Conservation (phyloP, 2,113 vertebrate genomes). For the Cathartes aura region DNA sequence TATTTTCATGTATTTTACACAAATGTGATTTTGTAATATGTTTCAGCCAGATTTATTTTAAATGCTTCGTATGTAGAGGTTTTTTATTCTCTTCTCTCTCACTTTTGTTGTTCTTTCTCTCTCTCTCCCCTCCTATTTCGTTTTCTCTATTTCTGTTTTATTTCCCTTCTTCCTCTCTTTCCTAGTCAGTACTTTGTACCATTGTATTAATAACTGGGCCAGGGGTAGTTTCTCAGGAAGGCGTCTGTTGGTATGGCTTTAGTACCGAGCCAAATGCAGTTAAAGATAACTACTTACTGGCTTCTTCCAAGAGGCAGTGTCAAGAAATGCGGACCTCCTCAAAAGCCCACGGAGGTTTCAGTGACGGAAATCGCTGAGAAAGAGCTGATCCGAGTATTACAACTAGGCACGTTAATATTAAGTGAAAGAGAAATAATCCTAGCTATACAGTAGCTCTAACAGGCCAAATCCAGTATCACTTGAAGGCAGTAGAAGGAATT, state of each 20-base stretch:
- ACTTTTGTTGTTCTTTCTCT: background rate
- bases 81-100: slow-evolving; percentile 54
- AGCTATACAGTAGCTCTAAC: slow-evolving; percentile 60
- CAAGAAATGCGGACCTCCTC: slow-evolving; percentile 22
- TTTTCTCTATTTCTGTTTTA: background rate
- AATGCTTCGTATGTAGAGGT: slow-evolving; percentile 86
- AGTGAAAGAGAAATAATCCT: slow-evolving; percentile 53
- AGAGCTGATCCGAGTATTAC: slow-evolving; percentile 48
- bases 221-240: slow-evolving; percentile 87
- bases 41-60: slow-evolving; percentile 91
- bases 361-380: slow-evolving; percentile 36
- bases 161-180: slow-evolving; percentile 74
- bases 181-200: slow-evolving; percentile 80
- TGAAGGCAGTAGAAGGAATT: slow-evolving; percentile 12
- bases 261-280: slow-evolving; percentile 67
- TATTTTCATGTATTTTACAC: slow-evolving; percentile 91
- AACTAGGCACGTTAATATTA: slow-evolving; percentile 5
- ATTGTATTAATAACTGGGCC: slow-evolving; percentile 84
- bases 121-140: background rate
- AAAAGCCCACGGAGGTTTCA: slow-evolving; percentile 11
- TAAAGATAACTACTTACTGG: slow-evolving; percentile 47
- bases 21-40: slow-evolving; percentile 93
- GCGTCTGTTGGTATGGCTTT: slow-evolving; percentile 73
- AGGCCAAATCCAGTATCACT: slow-evolving; percentile 36
- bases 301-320: slow-evolving; percentile 65